A percentile compares a stretch with the other conserved stretches of the same genome.
These are phyloP conservation scores for Melozone crissalis DNA, from an alignment of 2,113 vertebrate genomes.

Conservation along the genomic window DNA sequence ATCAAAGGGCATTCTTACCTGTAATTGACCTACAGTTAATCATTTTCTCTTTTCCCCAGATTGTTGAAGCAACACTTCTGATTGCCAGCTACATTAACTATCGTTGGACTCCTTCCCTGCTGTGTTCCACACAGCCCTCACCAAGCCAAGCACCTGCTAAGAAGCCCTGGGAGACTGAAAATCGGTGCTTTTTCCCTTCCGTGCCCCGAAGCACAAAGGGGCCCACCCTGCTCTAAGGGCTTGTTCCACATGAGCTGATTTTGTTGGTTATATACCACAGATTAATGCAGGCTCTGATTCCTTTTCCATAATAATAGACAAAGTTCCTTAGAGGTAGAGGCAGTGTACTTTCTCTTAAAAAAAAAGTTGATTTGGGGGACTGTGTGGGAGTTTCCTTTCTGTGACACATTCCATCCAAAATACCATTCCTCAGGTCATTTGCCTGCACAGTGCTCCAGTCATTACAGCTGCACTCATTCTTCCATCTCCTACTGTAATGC, in stretches of 20 bases:
- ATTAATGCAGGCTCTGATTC: background rate
- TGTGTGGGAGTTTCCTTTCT: background rate
- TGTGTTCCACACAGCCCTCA: constrained; percentile 49
- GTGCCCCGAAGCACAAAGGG: constrained; percentile 83
- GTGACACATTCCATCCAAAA: background rate
- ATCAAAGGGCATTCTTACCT: constrained; percentile 33
- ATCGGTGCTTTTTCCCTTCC: constrained; percentile 77
- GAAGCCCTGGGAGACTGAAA: constrained; percentile 79
- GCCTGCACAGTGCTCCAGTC: background rate
- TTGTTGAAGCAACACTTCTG: constrained; percentile 87
- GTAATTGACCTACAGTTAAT: constrained; percentile 20
- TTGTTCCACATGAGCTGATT: background rate
- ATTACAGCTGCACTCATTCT: background rate
- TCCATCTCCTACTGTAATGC: background rate
- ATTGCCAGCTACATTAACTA: constrained; percentile 90
- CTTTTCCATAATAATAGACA: background rate
- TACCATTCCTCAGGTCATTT: background rate
- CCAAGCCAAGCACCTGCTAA: constrained; percentile 42
- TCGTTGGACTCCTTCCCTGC: constrained; percentile 63
- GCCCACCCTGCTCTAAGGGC: constrained; percentile 83
- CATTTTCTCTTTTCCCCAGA: constrained; percentile 69
- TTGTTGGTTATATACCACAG: background rate
- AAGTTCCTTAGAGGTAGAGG: constrained; percentile 1
- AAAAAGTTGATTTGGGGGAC: background rate
- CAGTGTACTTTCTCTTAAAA: background rate